Percentiles rank a stretch among this genome's conserved stretches.
These are phyloP conservation scores for Aphelocoma coerulescens DNA, from an alignment of 2,113 vertebrate species.

Conservation along the genomic window DNA sequence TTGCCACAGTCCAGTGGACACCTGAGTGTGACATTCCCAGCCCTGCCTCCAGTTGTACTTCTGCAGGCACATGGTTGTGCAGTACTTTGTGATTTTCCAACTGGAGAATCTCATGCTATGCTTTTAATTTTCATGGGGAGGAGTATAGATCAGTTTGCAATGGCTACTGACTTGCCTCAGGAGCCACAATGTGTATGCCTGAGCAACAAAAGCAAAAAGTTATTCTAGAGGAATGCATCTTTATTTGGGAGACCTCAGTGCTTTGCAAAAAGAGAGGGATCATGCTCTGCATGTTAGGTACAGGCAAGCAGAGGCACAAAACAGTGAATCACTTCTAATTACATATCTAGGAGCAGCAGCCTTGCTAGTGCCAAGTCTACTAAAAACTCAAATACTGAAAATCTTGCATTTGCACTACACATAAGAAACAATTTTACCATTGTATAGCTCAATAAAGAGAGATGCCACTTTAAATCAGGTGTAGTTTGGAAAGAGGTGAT, in stretches of 20 bases:
- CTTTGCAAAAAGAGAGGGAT: neutral
- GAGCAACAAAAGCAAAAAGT: neutral
- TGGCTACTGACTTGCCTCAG: neutral
- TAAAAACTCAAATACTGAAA: neutral
- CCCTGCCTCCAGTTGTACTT: neutral
- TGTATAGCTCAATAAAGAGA: neutral
- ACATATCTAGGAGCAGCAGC: neutral
- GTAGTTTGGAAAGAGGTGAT: neutral
- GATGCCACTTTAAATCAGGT: neutral
- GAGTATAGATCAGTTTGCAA: neutral
- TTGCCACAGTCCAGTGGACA: neutral
- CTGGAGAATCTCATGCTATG: neutral
- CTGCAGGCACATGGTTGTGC: accelerated
- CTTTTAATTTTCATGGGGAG: neutral
- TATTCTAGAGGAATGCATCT: neutral
- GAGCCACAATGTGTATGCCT: neutral
- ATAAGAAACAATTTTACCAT: neutral
- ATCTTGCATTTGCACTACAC: neutral
- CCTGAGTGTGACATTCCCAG: neutral
- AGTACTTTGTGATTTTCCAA: neutral
- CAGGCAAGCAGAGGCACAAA: neutral
- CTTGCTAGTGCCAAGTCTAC: neutral
- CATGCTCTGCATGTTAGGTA: neutral
- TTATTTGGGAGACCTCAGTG: neutral
- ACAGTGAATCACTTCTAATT: neutral